Percentiles rank a stretch among this genome's conserved stretches.
phyloP scores from a whole-genome alignment of 2,797 vertebrate species.

The Enteromius trimaculatus region DNA sequence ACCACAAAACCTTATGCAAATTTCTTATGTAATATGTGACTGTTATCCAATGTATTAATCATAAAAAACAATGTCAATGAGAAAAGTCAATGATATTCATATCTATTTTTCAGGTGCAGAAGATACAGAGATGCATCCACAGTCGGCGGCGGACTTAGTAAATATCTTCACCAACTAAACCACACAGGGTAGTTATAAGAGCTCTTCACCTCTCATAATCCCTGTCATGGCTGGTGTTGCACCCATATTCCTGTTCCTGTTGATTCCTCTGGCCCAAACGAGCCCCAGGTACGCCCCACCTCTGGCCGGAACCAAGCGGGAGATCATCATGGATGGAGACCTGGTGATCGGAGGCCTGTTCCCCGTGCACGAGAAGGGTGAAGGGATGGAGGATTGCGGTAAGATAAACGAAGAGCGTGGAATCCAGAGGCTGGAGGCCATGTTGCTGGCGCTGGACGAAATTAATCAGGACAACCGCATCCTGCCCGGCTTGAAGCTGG shows the following conservation, averaged over 20 bases:
- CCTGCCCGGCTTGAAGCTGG: conserved; percentile 89
- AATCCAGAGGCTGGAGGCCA: conserved; percentile 97
- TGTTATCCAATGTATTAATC: conserved; percentile 13
- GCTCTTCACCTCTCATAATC: not conserved
- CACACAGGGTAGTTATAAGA: not conserved
- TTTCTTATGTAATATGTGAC: conserved; percentile 33
- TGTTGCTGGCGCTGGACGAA: conserved; percentile 94
- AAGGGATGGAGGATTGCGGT: conserved; percentile 89
- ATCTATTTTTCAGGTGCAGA: conserved; percentile 25
- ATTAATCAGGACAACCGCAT: conserved; percentile 91
- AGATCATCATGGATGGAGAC: conserved; percentile 93
- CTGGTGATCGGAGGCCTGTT: conserved; percentile 96
- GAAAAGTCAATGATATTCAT: conserved; percentile 2
- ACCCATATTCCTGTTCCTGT: conserved; percentile 72
- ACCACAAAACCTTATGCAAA: conserved; percentile 22
- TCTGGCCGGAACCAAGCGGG: conserved; percentile 83
- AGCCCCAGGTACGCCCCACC: conserved; percentile 75
- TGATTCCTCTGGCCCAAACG: conserved; percentile 69
- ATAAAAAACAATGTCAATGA: not conserved
- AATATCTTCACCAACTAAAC: conserved; percentile 49
- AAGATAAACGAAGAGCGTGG: conserved; percentile 96
- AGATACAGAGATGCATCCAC: conserved; percentile 46
- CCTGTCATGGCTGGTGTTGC: conserved; percentile 43
- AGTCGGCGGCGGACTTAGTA: conserved; percentile 1
- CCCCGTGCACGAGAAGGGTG: conserved; percentile 95